Conservation (phyloP, 2,797 vertebrate genomes). For the Sternarchorhynchus goeldii region DNA sequence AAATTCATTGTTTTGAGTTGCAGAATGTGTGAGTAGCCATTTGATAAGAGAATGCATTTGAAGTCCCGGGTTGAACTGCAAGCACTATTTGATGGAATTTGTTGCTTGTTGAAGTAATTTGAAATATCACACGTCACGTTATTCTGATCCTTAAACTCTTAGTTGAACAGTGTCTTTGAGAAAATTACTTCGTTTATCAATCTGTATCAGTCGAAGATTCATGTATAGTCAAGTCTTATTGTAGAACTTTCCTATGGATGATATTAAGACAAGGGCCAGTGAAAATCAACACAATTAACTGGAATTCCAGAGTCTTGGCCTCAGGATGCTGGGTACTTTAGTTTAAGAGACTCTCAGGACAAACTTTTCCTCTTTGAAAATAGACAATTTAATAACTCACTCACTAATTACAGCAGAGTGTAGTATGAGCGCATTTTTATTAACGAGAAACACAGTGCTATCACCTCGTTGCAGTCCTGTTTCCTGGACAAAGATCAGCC, state of each 20-base stretch:
- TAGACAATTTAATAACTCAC: conserved; percentile 34
- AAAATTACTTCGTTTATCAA: conserved; percentile 65
- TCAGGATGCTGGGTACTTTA: conserved; percentile 12
- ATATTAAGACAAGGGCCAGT: conserved; percentile 35
- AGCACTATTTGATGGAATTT: conserved; percentile 60
- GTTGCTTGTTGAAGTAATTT: conserved; percentile 62
- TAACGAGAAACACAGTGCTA: background rate
- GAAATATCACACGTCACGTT: conserved; percentile 50
- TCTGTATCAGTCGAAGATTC: conserved; percentile 69
- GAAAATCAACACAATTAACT: conserved; percentile 45
- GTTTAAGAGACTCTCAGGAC: conserved; percentile 38
- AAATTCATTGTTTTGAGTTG: conserved; percentile 61
- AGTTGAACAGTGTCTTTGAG: conserved; percentile 52
- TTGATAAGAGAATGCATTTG: conserved; percentile 51
- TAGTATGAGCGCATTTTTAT: background rate
- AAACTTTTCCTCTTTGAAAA: conserved; percentile 30
- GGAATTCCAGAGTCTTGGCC: conserved; percentile 38
- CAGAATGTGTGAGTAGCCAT: conserved; percentile 50
- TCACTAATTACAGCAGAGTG: background rate
- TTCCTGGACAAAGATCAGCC: conserved; percentile 9
- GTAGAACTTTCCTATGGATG: conserved; percentile 61
- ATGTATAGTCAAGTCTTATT: conserved; percentile 65
- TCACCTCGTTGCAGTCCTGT: conserved; percentile 4
- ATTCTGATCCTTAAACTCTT: conserved; percentile 53
- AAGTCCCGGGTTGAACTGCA: conserved; percentile 50